phyloP scores from a whole-genome alignment of 2,888 invertebrate species.

The Hypselothyrea guttata region DNA sequence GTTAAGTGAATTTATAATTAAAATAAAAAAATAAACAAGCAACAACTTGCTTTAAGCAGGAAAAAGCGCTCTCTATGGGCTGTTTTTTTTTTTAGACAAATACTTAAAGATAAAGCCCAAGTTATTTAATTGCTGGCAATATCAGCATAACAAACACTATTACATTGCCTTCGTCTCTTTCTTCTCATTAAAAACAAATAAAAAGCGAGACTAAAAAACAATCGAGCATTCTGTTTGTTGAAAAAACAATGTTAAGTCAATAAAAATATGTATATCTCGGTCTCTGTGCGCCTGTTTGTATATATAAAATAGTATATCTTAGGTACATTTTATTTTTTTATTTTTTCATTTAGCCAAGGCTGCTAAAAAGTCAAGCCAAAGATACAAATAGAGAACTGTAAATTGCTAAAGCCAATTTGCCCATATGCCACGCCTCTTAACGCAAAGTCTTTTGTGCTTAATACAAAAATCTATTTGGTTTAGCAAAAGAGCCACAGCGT shows the following conservation, averaged over 20 bases:
- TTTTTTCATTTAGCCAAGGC: conserved; percentile 25
- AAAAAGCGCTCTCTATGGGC: no score
- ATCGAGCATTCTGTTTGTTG: conserved; percentile 71
- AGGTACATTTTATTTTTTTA: conserved; percentile 30
- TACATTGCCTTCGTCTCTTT: conserved; percentile 4
- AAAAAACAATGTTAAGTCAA: conserved; percentile 74
- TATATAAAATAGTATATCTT: conserved; percentile 42
- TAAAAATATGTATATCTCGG: conserved; percentile 45
- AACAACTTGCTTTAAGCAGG: not conserved
- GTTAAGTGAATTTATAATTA: conserved; percentile 34
- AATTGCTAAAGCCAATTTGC: conserved; percentile 64
- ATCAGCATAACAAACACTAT: conserved; percentile 17
- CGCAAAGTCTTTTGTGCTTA: conserved; percentile 33
- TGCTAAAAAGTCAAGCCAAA: conserved; percentile 26
- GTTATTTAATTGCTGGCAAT: conserved; percentile 26
- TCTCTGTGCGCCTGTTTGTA: conserved; percentile 19
- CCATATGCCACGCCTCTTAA: conserved; percentile 50
- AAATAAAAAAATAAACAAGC: conserved; percentile 30
- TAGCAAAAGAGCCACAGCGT: no score
- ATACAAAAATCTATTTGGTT: conserved; percentile 33
- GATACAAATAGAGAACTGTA: conserved; percentile 45
- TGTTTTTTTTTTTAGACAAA: conserved; percentile 20
- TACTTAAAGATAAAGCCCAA: conserved; percentile 29
- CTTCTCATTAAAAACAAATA: conserved; percentile 71
- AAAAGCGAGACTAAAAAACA: conserved; percentile 70